These are phyloP conservation scores for Symphodus melops DNA, from an alignment of 2,113 vertebrate genomes.

Conservation along the genomic window DNA sequence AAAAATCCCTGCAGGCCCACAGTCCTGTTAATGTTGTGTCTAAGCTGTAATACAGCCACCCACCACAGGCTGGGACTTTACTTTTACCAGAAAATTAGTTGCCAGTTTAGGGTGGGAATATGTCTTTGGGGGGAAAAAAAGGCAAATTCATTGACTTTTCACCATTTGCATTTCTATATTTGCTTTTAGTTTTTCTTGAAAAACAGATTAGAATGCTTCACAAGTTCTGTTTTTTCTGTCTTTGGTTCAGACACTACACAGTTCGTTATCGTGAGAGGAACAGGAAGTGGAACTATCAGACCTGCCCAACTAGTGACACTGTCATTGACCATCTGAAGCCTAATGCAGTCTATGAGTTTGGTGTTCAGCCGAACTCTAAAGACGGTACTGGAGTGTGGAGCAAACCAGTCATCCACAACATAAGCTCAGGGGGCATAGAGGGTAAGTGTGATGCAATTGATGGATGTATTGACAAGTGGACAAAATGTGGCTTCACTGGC, in stretches of 20 bases:
- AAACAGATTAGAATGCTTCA: neutral
- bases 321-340: constrained; percentile 94
- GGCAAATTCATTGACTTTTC: neutral
- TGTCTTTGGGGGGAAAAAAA: too few relatives aligned
- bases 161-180: neutral
- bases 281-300: constrained; percentile 94
- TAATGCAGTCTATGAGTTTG: constrained; percentile 92
- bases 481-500: too few relatives aligned
- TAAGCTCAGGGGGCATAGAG: constrained; percentile 44
- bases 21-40: too few relatives aligned
- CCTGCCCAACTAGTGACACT: constrained; percentile 92
- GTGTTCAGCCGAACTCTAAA: constrained; percentile 89
- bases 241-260: constrained; percentile 88
- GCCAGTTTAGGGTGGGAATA: too few relatives aligned
- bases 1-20: too few relatives aligned
- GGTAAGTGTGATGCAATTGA: constrained; percentile 44
- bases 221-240: constrained; percentile 26
- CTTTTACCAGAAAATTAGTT: too few relatives aligned
- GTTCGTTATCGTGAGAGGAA: constrained; percentile 95
- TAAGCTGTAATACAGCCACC: too few relatives aligned
- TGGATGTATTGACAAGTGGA: neutral
- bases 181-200: neutral
- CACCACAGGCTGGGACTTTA: too few relatives aligned
- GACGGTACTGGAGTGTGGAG: constrained; percentile 88
- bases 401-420: constrained; percentile 88